A percentile compares a stretch with the other conserved stretches of the same genome.
Conservation (phyloP, 1,140 invertebrate genomes). For the Bombus affinis region DNA sequence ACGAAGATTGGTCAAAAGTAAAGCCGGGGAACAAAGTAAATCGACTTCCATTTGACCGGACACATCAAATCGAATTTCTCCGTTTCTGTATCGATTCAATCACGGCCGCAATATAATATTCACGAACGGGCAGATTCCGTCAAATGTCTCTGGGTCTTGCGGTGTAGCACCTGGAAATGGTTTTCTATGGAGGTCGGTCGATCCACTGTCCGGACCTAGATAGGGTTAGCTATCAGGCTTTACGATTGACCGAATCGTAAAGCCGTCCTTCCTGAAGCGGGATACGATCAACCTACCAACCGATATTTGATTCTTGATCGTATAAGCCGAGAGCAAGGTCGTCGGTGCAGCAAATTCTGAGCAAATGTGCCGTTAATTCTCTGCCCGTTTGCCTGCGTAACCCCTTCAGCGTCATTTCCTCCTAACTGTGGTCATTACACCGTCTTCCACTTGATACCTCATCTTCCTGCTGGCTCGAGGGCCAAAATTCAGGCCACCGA, state of each 20-base stretch:
- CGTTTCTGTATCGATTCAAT: slow-evolving; percentile 46
- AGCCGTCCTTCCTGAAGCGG: slow-evolving; percentile 26
- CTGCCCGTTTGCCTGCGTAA: background rate
- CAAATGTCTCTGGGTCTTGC: slow-evolving; percentile 9
- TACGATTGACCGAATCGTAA: slow-evolving; percentile 69
- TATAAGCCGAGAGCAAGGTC: slow-evolving; percentile 30
- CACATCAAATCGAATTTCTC: slow-evolving; percentile 10
- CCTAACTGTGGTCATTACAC: background rate
- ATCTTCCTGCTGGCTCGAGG: slow-evolving; percentile 46
- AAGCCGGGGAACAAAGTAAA: background rate
- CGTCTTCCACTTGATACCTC: slow-evolving; percentile 23
- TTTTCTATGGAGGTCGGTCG: background rate
- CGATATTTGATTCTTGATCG: slow-evolving; percentile 53
- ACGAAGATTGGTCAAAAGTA: background rate
- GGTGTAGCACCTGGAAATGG: slow-evolving; percentile 22
- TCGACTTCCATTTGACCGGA: background rate
- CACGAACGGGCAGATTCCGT: slow-evolving; percentile 25
- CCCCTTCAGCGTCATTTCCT: slow-evolving; percentile 26
- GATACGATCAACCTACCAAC: slow-evolving; percentile 18
- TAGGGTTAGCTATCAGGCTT: slow-evolving; percentile 56
- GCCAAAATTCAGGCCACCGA: slow-evolving; percentile 32
- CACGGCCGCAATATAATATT: slow-evolving; percentile 56
- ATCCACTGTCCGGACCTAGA: slow-evolving; percentile 1
- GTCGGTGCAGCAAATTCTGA: slow-evolving; percentile 48
- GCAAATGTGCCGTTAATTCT: slow-evolving; percentile 58